phyloP scores from a whole-genome alignment of 2,113 vertebrate species.

The Chitala chitala region DNA sequence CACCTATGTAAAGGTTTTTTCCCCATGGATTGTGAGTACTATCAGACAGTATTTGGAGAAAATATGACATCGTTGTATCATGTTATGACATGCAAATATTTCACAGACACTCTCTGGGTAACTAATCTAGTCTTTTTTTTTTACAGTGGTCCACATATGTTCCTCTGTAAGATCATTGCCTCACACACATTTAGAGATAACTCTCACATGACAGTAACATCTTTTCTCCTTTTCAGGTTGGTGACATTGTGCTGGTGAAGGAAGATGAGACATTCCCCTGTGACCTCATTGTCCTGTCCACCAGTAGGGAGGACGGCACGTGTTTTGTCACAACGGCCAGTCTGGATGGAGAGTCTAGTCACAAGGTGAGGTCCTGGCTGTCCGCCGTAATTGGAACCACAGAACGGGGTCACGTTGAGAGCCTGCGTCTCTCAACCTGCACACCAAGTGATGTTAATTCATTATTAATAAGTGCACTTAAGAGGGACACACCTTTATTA shows the following conservation, averaged over 20 bases:
- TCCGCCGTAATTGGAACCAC: not conserved
- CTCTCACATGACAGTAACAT: not conserved
- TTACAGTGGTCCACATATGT: no score
- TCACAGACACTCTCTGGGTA: no score
- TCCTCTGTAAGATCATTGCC: not conserved
- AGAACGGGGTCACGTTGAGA: not conserved
- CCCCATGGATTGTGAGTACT: no score
- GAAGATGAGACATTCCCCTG: slow-evolving; percentile 93
- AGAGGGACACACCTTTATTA: no score
- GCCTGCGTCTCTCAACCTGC: not conserved
- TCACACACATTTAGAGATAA: not conserved
- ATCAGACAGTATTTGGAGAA: no score
- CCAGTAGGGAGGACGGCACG: slow-evolving; percentile 82
- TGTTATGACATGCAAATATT: no score
- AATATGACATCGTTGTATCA: no score
- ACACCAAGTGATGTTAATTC: not conserved
- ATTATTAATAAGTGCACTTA: not conserved
- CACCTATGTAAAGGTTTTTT: no score
- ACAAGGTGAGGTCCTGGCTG: slow-evolving; percentile 66
- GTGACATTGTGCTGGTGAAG: slow-evolving; percentile 87
- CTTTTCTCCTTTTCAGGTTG: slow-evolving; percentile 66
- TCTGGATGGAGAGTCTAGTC: slow-evolving; percentile 93
- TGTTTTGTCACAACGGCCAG: slow-evolving; percentile 94
- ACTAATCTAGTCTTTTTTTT: no score
- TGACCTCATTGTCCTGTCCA: slow-evolving; percentile 86